A percentile compares a stretch with the other conserved stretches of the same genome.
Evolutionary conservation across 2,113 vertebrate species (phyloP).

Genomic region (Pelodiscus sinensis): DNA sequence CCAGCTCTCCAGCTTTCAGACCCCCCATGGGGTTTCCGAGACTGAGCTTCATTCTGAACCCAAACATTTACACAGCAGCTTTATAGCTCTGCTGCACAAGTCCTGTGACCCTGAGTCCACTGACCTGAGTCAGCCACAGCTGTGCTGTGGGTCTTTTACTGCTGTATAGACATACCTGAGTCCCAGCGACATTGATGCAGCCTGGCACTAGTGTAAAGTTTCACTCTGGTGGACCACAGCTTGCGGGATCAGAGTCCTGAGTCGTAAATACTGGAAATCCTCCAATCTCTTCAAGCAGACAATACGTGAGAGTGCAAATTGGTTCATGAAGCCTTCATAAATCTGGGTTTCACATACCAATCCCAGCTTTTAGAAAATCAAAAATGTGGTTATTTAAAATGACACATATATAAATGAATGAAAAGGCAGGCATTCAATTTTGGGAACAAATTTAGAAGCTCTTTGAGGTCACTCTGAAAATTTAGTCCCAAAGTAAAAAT

Average conservation of each 20-base stretch:
- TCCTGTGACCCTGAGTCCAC: background rate
- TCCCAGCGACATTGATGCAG: background rate
- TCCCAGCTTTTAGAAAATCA: slow-evolving; percentile 12
- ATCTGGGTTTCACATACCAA: background rate
- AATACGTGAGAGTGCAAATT: slow-evolving; percentile 46
- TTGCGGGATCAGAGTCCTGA: slow-evolving; percentile 2
- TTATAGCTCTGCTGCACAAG: background rate
- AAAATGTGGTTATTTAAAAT: slow-evolving; percentile 54
- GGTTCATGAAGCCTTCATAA: background rate
- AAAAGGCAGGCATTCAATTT: slow-evolving; percentile 33
- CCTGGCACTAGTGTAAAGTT: background rate
- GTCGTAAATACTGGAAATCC: slow-evolving; percentile 18
- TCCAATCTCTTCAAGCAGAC: slow-evolving; percentile 40
- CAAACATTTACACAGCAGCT: background rate
- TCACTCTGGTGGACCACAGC: background rate
- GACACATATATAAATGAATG: background rate
- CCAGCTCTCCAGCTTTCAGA: background rate
- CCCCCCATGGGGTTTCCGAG: background rate
- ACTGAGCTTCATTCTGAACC: no score
- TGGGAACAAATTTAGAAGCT: background rate
- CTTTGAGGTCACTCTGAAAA: slow-evolving; percentile 14
- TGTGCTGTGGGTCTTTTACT: background rate
- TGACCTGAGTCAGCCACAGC: background rate
- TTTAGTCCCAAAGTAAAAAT: background rate
- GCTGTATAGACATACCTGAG: background rate